Base-by-base conservation (phyloP, 2,797 vertebrate genomes). In the Crocodylus rhombifer region DNA sequence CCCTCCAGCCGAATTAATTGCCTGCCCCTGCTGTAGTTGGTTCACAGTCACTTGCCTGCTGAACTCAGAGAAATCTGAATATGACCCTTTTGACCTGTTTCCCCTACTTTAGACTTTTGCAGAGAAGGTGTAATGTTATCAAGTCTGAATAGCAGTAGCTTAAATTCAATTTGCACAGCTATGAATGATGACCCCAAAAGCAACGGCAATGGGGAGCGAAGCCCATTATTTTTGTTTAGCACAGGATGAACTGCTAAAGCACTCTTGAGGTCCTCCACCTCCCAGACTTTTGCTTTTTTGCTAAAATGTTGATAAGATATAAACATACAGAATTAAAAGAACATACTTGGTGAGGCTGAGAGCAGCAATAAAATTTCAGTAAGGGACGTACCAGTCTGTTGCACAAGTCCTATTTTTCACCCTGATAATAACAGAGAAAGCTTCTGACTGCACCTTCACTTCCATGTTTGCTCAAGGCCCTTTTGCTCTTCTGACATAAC, bases 31-130 rank as follows among this genome's bases (percentile, higher is more conserved):
- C 42, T 51, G 10, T 51, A 51, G 42, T 10, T 60, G 80, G 11
- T 86, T 94, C 82, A 93, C 85, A 92, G 80, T 95, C 87, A 83
- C 30, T 51, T 87, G 92, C 77, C 84, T 91, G 51, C 30, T 91
- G 78, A 95, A 84, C 81, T 57, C 64, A 91, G 8, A 84, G 67
- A 95, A 96, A 94, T 69, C 91, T 75, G 91, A 94, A 92, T 57
- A 82, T 76, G 87, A 94, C 95, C 82, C 91, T 77, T 93, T 95
- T 61, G 77, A 60, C 89, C 90, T 95, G 81, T 88, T 91, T 65
- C 73, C 73, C 82, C 33, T 73, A 79, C 79, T 51, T 82, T 71
- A 91, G 89, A 23, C 64, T 91, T 93, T 94, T 61, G 36, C 93
- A 93, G 74, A 77, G 67, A 83, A 86, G 91, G 88, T 77, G 85